phyloP scores from a whole-genome alignment of 2,113 vertebrate species.

The Hypomesus transpacificus region DNA sequence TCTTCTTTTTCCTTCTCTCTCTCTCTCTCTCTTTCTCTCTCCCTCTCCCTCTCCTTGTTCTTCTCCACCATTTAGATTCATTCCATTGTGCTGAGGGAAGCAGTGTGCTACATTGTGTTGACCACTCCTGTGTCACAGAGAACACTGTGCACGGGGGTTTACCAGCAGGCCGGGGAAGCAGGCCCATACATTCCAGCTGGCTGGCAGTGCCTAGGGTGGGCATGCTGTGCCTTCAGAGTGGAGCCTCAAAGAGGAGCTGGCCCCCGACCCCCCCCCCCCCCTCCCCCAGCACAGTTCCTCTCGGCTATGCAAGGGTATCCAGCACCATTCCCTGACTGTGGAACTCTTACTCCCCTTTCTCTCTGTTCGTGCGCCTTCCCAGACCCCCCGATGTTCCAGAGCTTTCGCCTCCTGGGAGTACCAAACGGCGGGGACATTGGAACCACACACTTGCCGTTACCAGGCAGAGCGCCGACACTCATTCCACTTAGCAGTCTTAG shows the following conservation, averaged over 20 bases:
- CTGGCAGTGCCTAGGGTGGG: constrained; percentile 40
- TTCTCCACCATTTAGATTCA: constrained; percentile 21
- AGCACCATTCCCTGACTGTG: constrained; percentile 32
- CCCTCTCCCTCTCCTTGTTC: not conserved
- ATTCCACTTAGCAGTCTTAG: constrained; percentile 57
- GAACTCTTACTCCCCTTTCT: constrained; percentile 10
- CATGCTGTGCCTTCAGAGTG: constrained; percentile 54
- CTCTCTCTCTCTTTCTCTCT: constrained; percentile 5
- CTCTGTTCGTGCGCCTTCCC: not conserved
- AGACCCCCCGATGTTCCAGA: too few relatives aligned
- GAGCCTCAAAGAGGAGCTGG: constrained; percentile 37
- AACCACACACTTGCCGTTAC: not conserved
- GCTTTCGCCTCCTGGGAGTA: constrained; percentile 23
- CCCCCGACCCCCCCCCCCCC: not conserved
- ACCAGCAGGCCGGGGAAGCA: constrained; percentile 30
- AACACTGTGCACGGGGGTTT: constrained; percentile 14
- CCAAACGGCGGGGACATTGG: constrained; percentile 13
- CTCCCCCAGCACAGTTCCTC: constrained; percentile 1
- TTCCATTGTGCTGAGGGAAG: constrained; percentile 48
- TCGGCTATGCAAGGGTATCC: constrained; percentile 57
- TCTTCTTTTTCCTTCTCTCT: not conserved
- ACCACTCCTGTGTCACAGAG: constrained; percentile 22
- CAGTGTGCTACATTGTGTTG: constrained; percentile 17
- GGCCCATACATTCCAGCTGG: constrained; percentile 43
- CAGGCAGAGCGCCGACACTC: constrained; percentile 32